phyloP scores from a whole-genome alignment of 2,113 vertebrate genomes.

The Peromyscus maniculatus region DNA sequence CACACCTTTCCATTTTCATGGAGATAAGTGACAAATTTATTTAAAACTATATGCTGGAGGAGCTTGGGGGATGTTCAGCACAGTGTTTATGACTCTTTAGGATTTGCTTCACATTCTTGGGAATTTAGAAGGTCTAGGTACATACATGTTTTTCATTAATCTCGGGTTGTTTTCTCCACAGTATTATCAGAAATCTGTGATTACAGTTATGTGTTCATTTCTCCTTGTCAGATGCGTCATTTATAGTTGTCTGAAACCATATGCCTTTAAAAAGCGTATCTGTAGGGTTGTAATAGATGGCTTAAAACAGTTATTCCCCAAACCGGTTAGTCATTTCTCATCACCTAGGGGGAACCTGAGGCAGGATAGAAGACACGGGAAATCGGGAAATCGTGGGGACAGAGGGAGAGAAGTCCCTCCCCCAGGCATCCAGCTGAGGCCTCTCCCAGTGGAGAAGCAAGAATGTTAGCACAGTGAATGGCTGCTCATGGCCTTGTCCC shows the following conservation, averaged over 20 bases:
- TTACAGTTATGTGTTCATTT: not conserved
- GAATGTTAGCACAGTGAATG: too few relatives aligned
- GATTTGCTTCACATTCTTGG: conserved; percentile 29
- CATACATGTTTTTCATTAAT: conserved; percentile 55
- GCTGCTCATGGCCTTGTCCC: not conserved
- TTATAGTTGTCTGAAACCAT: conserved; percentile 8
- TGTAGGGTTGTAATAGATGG: not conserved
- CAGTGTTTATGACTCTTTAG: not conserved
- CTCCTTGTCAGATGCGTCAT: not conserved
- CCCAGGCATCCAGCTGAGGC: not conserved
- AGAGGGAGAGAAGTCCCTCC: not conserved
- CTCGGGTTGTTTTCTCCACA: not conserved
- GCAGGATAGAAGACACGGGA: not conserved
- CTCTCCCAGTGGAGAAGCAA: not conserved
- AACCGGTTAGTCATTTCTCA: not conserved
- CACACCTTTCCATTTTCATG: conserved; percentile 48
- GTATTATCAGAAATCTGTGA: not conserved
- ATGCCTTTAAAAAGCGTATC: not conserved
- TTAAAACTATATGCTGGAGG: conserved; percentile 1
- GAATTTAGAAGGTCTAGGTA: not conserved
- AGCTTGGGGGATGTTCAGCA: not conserved
- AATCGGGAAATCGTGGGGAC: not conserved
- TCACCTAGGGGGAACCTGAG: not conserved
- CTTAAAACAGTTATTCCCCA: conserved; percentile 4
- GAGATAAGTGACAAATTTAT: not conserved